Percentiles rank a stretch among this genome's conserved stretches.
phyloP scores from a whole-genome alignment of 2,113 vertebrate species.

The Sinocyclocheilus grahami region DNA sequence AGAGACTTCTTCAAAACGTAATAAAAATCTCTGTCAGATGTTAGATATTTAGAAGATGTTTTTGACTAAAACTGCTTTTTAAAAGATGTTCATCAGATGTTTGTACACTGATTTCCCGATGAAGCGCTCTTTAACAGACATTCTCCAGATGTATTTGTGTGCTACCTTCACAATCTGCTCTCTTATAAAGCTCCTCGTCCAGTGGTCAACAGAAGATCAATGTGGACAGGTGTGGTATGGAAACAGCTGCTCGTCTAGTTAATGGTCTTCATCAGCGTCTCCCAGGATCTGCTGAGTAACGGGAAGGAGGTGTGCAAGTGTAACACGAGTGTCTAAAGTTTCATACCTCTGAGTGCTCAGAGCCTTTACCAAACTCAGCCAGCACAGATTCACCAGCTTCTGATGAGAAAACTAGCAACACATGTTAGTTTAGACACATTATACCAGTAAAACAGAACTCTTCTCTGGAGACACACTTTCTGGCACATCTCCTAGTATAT shows the following conservation, averaged over 20 bases:
- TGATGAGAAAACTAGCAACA: not conserved
- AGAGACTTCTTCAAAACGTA: no score
- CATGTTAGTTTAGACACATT: not conserved
- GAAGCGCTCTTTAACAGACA: not conserved
- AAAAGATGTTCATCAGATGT: not conserved
- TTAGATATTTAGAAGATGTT: not conserved
- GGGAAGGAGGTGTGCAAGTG: not conserved
- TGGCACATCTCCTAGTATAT: not conserved
- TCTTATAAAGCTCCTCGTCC: not conserved
- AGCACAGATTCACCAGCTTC: not conserved
- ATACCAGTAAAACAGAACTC: not conserved
- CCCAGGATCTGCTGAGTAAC: conserved; percentile 8
- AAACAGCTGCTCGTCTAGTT: conserved; percentile 6
- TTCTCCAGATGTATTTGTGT: not conserved
- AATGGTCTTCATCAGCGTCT: conserved; percentile 10
- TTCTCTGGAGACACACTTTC: not conserved
- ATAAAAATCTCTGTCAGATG: no score
- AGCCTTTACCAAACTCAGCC: not conserved
- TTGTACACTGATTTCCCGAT: not conserved
- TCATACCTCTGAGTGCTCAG: not conserved
- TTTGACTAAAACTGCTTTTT: not conserved
- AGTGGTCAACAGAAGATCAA: not conserved
- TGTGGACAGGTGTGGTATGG: not conserved
- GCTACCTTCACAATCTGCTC: not conserved
- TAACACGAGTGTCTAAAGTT: conserved; percentile 24